Base-by-base conservation (phyloP, 1,140 invertebrate species). In the Ericerus pela region DNA sequence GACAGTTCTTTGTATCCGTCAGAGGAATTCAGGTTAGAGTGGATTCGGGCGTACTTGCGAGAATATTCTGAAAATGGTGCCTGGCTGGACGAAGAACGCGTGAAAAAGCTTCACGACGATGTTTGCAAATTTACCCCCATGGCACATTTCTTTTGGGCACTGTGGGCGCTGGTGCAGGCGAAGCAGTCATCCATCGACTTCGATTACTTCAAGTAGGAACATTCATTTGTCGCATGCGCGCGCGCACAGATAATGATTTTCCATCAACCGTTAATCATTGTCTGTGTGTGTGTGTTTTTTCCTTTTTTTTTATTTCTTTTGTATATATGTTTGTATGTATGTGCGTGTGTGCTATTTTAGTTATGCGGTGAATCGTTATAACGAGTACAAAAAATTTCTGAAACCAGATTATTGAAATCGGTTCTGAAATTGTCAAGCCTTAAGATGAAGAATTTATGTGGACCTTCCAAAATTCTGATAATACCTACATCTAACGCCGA, bases 151-250 rank as follows among this genome's bases (percentile, higher is more conserved):
- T 81, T 94, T 60, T 98, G 95, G 95, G 85, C 82, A 6, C 70
- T 91, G 41, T 98, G 95, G 95, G 80, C 84, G 4, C 72, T 97
- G 1, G 81, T 96, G 43, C 94, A 97, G 71, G 83, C 85, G 10
- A 79, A 89, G 68, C 76, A 88, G 73, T 97, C 94, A 0, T 77
- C 72, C 47, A 93, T 98, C 64, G 82, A 96, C 65, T 98, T 96
- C 70, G 90, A 97, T 73, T 98, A 89, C 75, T 73, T 91, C 55
- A 75, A 76, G 87, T 96, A 76, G 74, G 78, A 76, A 59, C 60
- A 55, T n/a, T n/a, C n/a, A n/a, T n/a, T n/a, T n/a, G n/a, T n/a
- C n/a, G n/a, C n/a, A n/a, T n/a, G n/a, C n/a, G n/a, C n/a, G n/a
- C n/a, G n/a, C n/a, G n/a, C n/a, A n/a, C n/a, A n/a, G n/a, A n/a